Base-by-base conservation (phyloP, 1,140 invertebrate species). In the Orchesella cincta region DNA sequence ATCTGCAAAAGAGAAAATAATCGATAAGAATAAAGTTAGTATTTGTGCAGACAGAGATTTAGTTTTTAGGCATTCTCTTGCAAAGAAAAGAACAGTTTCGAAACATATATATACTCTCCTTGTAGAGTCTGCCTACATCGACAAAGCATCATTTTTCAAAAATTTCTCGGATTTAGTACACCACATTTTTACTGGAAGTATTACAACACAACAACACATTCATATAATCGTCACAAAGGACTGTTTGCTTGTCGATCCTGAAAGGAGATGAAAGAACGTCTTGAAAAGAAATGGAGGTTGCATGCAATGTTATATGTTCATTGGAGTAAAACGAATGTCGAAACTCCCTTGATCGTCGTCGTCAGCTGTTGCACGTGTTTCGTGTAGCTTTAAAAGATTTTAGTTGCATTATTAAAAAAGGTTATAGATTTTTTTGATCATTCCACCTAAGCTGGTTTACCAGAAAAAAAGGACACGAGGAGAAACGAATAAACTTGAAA, bases 361-460 rank as follows among this genome's bases (percentile, higher is more conserved):
- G 12, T 31, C 62, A 67, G 31, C 26, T 67, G 62, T 23, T 67
- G 62, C 62, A 67, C 62, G 62, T 67, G 62, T 67, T 67, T 23
- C 26, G 29, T 31, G 62, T 31, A 67, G 33, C 5, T 29, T 33
- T 67, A 23, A 33, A 67, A 67, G 54, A 62, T 14, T 31, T 67
- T 67, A 57, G 54, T 12, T 57, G 23, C 54, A 26, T 57, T 57
- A 23, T 67, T 31, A 67, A 33, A 46, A 46, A 67, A 31, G 62
- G 62, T 67, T 26, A 67, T 31, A 31, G 8, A 3, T 33, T 33
- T 67, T 33, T 31, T 67, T 67, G 28, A 67, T 67, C 33, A 26
- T 23, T 57, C 3, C 39, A 46, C 39, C 8, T 20, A 20, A 46
- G 39, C 39, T 46, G 39, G 39, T 8, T 46, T 46, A 18, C 39